Evolutionary conservation across 2,888 invertebrate genomes (phyloP), one percentile per base, ranked within the genome.

Genomic region (Colletes collaris): DNA sequence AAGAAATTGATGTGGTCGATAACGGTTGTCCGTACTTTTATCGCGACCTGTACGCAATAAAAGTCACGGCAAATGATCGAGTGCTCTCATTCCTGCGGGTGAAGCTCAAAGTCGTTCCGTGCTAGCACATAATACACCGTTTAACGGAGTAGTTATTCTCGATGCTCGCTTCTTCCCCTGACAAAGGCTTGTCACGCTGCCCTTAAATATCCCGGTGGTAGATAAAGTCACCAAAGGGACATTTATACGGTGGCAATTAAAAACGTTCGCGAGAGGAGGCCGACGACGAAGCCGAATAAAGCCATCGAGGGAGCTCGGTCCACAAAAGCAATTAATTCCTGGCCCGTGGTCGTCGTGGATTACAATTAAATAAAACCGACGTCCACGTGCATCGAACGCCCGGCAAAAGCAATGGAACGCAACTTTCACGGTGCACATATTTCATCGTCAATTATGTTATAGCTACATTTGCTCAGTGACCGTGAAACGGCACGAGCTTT

Each of bases 371-470:
- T 77, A 68, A 75, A 71, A 74, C 58, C 63, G 65, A 50, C 27
- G 37, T 27, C 27, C 27, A 55, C 53, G 64, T 77, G 59, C 44
- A 16, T 53, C 19, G 16, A 46, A 50, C 58, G 37, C 53, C 40
- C 44, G 52, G 52, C 50, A 72, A 76, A 74, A 60, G 50, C 55
- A 10, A n/a, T 19, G 27, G 52, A 44, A 52, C 44, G 67, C 74
- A 87, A 46, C 16, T 83, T 87, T 87, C 85, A 86, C 81, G 69
- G 78, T 74, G 74, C 65, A 69, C 83, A 79, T 86, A 85, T 88
- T 87, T 89, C 85, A 87, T 86, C 87, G 86, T 88, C 85, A 86
- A 85, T 87, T 87, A 82, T 81, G 68, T 68, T 75, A 59, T 74
- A 59, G 74, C 63, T 76, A 53, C 37, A 62, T 19, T 65, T 56